These are phyloP conservation scores for Cyprinus carpio DNA, from an alignment of 2,113 vertebrate species.

Conservation along the genomic window DNA sequence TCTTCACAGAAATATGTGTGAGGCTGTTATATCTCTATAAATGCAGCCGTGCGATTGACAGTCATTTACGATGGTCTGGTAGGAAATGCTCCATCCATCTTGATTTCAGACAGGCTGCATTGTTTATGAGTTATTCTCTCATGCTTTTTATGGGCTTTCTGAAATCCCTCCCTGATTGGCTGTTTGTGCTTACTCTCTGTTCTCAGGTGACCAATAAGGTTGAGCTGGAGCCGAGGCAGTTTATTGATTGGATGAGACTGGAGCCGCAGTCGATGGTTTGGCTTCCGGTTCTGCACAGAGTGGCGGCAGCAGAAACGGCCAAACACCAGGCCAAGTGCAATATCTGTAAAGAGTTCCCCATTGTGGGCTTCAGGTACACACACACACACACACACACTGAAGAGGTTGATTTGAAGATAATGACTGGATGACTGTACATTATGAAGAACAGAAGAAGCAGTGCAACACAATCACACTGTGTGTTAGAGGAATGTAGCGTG, in stretches of 20 bases:
- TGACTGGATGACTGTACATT: neutral
- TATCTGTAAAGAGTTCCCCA: constrained; percentile 98
- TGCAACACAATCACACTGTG: constrained; percentile 1
- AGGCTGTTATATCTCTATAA: constrained; percentile 30
- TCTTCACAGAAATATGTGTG: neutral
- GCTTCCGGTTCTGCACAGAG: constrained; percentile 64
- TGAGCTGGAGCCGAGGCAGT: constrained; percentile 90
- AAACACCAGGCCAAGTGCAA: constrained; percentile 99
- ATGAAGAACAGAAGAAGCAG: neutral
- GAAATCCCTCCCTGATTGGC: neutral
- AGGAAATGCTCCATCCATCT: neutral
- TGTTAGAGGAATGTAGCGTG: neutral
- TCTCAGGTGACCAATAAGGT: constrained; percentile 90
- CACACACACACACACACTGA: neutral
- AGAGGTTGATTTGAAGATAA: too few relatives aligned
- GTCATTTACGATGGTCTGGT: neutral
- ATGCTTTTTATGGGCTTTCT: neutral
- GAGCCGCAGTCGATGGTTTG: constrained; percentile 97
- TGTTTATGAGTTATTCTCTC: constrained; percentile 4
- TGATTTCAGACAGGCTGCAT: neutral
- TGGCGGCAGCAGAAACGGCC: constrained; percentile 94
- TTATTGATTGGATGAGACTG: constrained; percentile 95
- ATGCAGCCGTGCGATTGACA: constrained; percentile 19
- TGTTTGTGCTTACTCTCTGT: constrained; percentile 28
- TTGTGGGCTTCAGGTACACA: constrained; percentile 92